These are phyloP conservation scores for Sisyra terminalis DNA, from an alignment of 2,888 invertebrate species.

Conservation along the genomic window DNA sequence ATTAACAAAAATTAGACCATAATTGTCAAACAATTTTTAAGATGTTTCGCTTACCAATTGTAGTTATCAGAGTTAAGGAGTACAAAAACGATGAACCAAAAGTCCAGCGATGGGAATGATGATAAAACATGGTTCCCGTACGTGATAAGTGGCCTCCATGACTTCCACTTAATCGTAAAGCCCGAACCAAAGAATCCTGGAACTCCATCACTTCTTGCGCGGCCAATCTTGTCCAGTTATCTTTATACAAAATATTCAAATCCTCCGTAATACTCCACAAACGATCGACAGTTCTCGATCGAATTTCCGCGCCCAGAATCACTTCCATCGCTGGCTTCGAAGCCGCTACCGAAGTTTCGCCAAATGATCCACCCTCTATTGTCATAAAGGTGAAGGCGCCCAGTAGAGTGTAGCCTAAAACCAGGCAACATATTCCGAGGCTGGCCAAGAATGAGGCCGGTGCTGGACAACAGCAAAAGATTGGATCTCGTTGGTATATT, in stretches of 20 bases:
- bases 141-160: conserved; percentile 18
- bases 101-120: conserved; percentile 58
- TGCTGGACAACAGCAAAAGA: conserved; percentile 35
- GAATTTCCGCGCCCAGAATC: conserved; percentile 35
- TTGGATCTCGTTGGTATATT: conserved; percentile 14
- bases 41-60: conserved; percentile 61
- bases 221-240: conserved; percentile 80
- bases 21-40: neutral
- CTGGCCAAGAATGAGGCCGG: conserved; percentile 55
- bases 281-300: conserved; percentile 59
- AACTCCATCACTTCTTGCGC: conserved; percentile 76
- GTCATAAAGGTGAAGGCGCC: conserved; percentile 86
- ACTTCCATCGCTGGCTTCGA: conserved; percentile 41
- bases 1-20: conserved; percentile 13
- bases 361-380: conserved; percentile 45
- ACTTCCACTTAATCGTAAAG: conserved; percentile 19
- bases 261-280: conserved; percentile 77
- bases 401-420: conserved; percentile 78
- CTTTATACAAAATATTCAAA: conserved; percentile 75
- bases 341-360: conserved; percentile 39
- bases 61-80: conserved; percentile 84
- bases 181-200: conserved; percentile 45
- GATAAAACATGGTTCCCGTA: conserved; percentile 26
- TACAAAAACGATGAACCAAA: conserved; percentile 86
- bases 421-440: conserved; percentile 67